phyloP scores from a whole-genome alignment of 2,113 vertebrate species.

The Mesocricetus auratus region DNA sequence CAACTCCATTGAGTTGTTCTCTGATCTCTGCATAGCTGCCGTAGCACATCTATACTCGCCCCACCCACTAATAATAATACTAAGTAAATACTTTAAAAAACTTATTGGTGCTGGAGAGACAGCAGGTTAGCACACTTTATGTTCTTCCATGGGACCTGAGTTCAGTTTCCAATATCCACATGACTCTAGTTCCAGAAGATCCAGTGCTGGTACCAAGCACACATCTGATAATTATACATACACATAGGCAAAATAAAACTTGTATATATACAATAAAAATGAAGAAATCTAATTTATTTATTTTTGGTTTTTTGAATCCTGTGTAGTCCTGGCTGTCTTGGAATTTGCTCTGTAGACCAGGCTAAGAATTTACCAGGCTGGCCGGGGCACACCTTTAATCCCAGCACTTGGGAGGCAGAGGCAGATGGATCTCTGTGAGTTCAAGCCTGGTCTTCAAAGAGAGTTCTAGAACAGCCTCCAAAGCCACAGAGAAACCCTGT shows the following conservation, averaged over 20 bases:
- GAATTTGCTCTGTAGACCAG: not conserved
- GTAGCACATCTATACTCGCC: not conserved
- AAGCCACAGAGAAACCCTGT: too few species aligned
- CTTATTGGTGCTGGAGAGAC: too few species aligned
- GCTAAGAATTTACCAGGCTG: not conserved
- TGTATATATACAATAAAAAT: not conserved
- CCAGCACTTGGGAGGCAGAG: not conserved
- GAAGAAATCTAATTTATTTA: not conserved
- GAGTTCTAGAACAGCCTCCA: not conserved
- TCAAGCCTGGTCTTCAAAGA: not conserved
- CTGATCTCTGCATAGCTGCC: not conserved
- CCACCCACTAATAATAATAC: not conserved
- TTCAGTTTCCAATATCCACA: not conserved
- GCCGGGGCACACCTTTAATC: not conserved
- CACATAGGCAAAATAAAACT: not conserved
- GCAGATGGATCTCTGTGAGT: not conserved
- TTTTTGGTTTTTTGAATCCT: not conserved
- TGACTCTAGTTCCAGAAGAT: not conserved
- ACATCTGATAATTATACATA: not conserved
- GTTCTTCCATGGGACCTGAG: too few species aligned
- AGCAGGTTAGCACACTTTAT: not conserved
- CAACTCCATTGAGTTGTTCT: not conserved
- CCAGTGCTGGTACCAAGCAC: not conserved
- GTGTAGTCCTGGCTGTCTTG: not conserved
- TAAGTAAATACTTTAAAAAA: not conserved